Evolutionary conservation across 2,888 invertebrate species (phyloP).

Genomic region (Scaptomyza cyrtandrae): DNA sequence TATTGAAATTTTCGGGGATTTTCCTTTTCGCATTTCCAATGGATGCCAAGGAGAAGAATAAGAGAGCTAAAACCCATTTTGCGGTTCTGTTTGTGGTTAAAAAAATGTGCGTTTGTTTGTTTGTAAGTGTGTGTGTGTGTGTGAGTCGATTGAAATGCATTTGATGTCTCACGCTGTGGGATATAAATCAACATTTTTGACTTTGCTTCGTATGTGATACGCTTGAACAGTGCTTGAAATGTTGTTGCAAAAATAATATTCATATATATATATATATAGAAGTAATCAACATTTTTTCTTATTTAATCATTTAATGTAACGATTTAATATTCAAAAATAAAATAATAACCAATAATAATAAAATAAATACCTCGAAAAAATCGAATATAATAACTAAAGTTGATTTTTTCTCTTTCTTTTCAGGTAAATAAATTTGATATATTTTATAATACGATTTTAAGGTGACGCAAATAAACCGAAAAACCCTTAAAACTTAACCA

Average conservation of each 20-base stretch:
- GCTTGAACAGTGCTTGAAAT: background rate
- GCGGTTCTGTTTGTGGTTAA: constrained; percentile 43
- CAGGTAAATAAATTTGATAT: constrained; percentile 26
- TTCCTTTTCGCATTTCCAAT: constrained; percentile 53
- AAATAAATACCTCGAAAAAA: no score
- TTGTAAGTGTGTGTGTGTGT: constrained; percentile 5
- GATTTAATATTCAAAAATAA: no score
- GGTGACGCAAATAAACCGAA: background rate
- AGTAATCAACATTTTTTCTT: no score
- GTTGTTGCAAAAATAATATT: background rate
- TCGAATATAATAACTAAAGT: background rate
- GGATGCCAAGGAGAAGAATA: constrained; percentile 1
- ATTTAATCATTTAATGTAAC: no score
- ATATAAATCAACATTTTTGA: constrained; percentile 43
- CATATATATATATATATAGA: background rate
- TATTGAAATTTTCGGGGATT: constrained; percentile 64
- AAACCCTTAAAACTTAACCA: background rate
- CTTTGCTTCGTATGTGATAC: constrained; percentile 8
- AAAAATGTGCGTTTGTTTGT: constrained; percentile 18
- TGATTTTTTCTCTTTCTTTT: constrained; percentile 4
- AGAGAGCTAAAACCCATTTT: constrained; percentile 15
- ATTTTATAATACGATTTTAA: background rate
- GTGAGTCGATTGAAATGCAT: constrained; percentile 30
- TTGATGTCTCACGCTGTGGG: constrained; percentile 38
- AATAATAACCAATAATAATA: no score